Conservation (phyloP, 1,140 invertebrate genomes). For the Agrypnia vestita region DNA sequence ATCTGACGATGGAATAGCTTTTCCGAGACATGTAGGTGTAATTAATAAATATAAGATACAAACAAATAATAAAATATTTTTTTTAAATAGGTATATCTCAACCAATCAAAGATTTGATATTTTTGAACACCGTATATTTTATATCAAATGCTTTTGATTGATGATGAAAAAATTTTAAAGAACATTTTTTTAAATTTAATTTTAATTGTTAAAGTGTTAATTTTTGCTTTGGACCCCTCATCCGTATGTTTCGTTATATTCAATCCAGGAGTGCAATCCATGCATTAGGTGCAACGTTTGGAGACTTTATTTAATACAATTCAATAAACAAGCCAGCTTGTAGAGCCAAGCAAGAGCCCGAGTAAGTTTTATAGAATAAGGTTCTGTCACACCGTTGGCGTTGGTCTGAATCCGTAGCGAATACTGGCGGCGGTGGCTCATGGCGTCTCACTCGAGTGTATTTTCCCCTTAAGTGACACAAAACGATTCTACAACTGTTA, state of each 20-base stretch:
- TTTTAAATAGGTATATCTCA: too few species aligned
- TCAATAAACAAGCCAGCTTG: background rate
- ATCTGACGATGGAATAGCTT: too few species aligned
- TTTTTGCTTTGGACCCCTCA: too few species aligned
- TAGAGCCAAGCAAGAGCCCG: background rate
- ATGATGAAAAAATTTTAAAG: too few species aligned
- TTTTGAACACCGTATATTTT: too few species aligned
- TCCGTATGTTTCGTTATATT: background rate
- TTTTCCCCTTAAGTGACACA: background rate
- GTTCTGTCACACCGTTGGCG: conserved; percentile 19
- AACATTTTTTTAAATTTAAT: too few species aligned
- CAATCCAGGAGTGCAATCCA: background rate
- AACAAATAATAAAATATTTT: too few species aligned
- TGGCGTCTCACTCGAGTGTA: background rate
- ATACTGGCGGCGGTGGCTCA: conserved; percentile 22
- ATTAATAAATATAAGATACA: too few species aligned
- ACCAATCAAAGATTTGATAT: too few species aligned
- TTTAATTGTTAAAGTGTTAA: too few species aligned
- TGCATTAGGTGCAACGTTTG: background rate
- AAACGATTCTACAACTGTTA: background rate
- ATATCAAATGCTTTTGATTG: too few species aligned
- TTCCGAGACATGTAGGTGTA: too few species aligned
- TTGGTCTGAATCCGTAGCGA: conserved; percentile 10
- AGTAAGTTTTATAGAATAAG: conserved; percentile 29
- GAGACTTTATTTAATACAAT: background rate